Conservation (phyloP, 2,888 invertebrate genomes). For the Drosophila acutilabella region DNA sequence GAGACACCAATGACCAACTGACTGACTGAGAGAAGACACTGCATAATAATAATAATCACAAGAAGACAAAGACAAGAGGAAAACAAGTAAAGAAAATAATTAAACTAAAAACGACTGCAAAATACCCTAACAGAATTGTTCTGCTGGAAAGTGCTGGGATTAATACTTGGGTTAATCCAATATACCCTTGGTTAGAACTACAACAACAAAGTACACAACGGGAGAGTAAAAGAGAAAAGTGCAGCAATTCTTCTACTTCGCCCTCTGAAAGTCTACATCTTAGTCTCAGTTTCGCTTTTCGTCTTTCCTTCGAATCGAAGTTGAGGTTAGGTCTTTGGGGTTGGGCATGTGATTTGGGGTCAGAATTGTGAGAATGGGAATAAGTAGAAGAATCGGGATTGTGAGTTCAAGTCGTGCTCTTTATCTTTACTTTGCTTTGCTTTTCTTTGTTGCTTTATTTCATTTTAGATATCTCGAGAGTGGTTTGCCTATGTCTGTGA, state of each 20-base stretch:
- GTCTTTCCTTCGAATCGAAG: background rate
- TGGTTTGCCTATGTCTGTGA: conserved; percentile 12
- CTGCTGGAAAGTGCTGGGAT: too few species aligned
- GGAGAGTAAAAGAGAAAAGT: conserved; percentile 10
- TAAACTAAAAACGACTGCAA: background rate
- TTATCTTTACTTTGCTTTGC: background rate
- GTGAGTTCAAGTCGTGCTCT: conserved; percentile 13
- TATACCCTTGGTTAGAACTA: background rate
- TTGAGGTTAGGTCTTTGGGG: conserved; percentile 5
- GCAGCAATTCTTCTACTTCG: conserved; percentile 1
- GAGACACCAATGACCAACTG: conserved; percentile 83
- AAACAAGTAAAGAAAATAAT: background rate
- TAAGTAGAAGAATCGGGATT: background rate
- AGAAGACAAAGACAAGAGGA: conserved; percentile 6
- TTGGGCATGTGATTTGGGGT: conserved; percentile 4
- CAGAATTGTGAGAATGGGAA: background rate
- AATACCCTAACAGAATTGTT: background rate
- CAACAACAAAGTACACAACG: background rate
- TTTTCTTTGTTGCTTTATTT: background rate
- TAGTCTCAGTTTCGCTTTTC: background rate
- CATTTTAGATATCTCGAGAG: conserved; percentile 5
- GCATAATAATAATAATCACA: conserved; percentile 29
- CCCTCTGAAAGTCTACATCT: background rate
- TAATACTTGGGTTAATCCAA: too few species aligned
- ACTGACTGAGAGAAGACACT: conserved; percentile 66